These are phyloP conservation scores for Alaudala cheleensis DNA, from an alignment of 2,113 vertebrate species.

Conservation along the genomic window DNA sequence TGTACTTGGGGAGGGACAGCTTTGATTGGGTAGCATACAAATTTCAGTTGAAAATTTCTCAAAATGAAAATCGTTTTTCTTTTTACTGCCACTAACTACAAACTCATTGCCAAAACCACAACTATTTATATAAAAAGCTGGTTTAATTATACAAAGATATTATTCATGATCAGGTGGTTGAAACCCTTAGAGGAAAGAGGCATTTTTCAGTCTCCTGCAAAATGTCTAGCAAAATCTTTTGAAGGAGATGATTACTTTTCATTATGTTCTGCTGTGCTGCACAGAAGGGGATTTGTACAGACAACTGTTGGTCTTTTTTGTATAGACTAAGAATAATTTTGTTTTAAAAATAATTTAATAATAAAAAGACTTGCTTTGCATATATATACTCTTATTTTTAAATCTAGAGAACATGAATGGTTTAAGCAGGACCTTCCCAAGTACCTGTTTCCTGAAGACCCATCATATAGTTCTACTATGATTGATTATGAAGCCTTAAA, in stretches of 20 bases:
- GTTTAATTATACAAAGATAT: neutral
- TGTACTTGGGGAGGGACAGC: neutral
- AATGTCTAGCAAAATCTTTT: neutral
- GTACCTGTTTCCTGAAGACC: conserved; percentile 96
- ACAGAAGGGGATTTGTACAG: neutral
- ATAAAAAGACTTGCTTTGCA: neutral
- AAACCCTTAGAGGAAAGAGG: neutral
- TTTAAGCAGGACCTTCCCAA: conserved; percentile 95
- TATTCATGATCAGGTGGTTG: neutral
- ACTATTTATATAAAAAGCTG: neutral
- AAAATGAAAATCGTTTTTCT: neutral
- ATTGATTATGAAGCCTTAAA: conserved; percentile 96
- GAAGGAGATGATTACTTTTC: neutral
- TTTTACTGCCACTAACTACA: neutral
- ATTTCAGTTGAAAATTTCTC: neutral
- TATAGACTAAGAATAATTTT: neutral
- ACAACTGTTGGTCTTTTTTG: neutral
- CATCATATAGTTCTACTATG: conserved; percentile 93
- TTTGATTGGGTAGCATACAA: neutral
- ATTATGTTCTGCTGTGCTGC: neutral
- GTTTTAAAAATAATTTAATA: neutral
- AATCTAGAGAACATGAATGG: conserved; percentile 92
- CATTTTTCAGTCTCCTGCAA: neutral
- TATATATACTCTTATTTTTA: neutral
- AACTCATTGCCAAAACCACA: neutral